Evolutionary conservation across 2,797 vertebrate species (phyloP).

Genomic region (Kryptolebias ocellatus): DNA sequence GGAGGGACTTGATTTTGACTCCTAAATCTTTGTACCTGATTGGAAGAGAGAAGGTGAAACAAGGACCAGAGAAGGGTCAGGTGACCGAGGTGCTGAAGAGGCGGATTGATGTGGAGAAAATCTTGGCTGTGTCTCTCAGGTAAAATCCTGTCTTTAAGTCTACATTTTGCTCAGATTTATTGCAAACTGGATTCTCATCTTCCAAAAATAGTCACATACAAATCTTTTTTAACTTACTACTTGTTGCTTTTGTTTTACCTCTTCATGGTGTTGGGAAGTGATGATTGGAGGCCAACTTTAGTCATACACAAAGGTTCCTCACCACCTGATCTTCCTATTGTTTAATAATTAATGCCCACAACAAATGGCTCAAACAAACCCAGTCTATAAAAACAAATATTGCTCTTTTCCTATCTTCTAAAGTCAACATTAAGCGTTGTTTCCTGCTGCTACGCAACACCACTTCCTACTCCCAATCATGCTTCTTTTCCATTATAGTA

Average conservation of each 20-base stretch:
- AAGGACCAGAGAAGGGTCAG: slow-evolving; percentile 93
- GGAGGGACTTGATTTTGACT: slow-evolving; percentile 94
- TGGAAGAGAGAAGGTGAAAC: slow-evolving; percentile 94
- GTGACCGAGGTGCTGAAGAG: slow-evolving; percentile 95
- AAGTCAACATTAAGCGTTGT: not conserved
- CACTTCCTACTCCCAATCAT: not conserved
- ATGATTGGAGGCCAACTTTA: not conserved
- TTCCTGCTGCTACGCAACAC: slow-evolving; percentile 12
- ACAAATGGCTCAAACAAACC: slow-evolving; percentile 8
- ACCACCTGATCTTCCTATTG: not conserved
- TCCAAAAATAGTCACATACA: not conserved
- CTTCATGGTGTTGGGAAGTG: not conserved
- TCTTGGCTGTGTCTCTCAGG: slow-evolving; percentile 93
- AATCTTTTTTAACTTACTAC: not conserved
- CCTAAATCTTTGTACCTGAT: slow-evolving; percentile 94
- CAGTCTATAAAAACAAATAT: not conserved
- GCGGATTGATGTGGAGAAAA: slow-evolving; percentile 90
- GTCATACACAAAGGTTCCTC: not conserved
- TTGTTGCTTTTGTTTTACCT: not conserved
- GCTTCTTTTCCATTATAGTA: too few relatives aligned
- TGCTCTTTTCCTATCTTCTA: not conserved
- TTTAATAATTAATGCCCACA: slow-evolving; percentile 3
- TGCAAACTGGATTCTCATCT: too few relatives aligned
- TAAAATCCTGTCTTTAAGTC: slow-evolving; percentile 42
- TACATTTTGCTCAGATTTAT: not conserved